Conservation (phyloP, 2,888 invertebrate genomes). For the Orchesellides sinensis region DNA sequence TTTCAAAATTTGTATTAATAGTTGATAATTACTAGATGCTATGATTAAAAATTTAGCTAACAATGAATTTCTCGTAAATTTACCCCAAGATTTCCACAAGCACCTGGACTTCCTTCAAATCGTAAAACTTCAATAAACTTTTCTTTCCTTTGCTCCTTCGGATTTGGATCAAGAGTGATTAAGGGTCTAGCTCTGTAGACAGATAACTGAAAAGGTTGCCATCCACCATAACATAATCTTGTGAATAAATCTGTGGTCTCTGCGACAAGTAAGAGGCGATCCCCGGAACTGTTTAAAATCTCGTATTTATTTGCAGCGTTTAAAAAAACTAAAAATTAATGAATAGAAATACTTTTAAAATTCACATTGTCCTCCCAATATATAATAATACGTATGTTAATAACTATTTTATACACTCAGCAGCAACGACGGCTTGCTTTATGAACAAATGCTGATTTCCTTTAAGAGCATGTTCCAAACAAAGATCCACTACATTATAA, state of each 20-base stretch:
- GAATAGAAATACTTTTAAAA: not conserved
- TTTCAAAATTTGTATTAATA: not conserved
- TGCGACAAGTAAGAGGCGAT: slow-evolving; percentile 57
- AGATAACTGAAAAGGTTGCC: slow-evolving; percentile 66
- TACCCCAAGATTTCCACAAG: slow-evolving; percentile 64
- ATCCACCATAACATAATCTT: slow-evolving; percentile 65
- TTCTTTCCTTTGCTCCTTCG: slow-evolving; percentile 48
- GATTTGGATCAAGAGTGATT: slow-evolving; percentile 49
- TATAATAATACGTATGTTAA: not conserved
- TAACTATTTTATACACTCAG: slow-evolving; percentile 61
- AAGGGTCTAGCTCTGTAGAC: slow-evolving; percentile 62
- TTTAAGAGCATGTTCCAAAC: slow-evolving; percentile 44
- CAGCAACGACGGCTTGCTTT: slow-evolving; percentile 65
- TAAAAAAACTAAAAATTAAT: slow-evolving; percentile 53
- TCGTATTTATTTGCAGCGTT: slow-evolving; percentile 70
- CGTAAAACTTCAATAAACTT: slow-evolving; percentile 65
- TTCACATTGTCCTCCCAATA: not conserved
- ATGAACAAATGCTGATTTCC: slow-evolving; percentile 69
- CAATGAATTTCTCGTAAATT: not conserved
- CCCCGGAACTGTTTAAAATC: slow-evolving; percentile 67
- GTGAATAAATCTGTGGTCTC: slow-evolving; percentile 68
- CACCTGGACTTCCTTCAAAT: slow-evolving; percentile 63
- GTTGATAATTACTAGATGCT: not conserved
- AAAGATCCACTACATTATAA: slow-evolving; percentile 39
- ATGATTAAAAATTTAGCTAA: not conserved